phyloP scores from a whole-genome alignment of 2,888 invertebrate species.

The Zelleria hepariella region DNA sequence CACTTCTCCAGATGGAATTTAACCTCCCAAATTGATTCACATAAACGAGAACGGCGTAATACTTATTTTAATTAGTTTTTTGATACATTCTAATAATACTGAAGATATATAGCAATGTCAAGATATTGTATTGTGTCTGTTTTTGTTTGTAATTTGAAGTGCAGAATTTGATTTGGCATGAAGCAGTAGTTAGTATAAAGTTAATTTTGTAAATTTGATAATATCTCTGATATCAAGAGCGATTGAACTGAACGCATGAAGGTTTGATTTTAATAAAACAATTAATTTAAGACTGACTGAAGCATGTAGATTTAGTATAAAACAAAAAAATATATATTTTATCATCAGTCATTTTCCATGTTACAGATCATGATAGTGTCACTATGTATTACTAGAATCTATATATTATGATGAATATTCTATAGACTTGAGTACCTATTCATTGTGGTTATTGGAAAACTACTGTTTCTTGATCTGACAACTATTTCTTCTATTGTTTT shows the following conservation, averaged over 20 bases:
- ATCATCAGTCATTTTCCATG: constrained; percentile 15
- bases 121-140: background rate
- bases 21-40: no score
- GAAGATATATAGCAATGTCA: no score
- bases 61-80: no score
- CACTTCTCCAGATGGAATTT: no score
- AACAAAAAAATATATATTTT: constrained; percentile 24
- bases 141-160: background rate
- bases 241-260: background rate
- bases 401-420: background rate
- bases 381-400: background rate
- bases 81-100: no score
- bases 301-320: constrained; percentile 37
- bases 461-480: no score
- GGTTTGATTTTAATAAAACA: background rate
- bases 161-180: constrained; percentile 2
- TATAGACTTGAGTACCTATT: background rate
- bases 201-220: background rate
- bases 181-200: constrained; percentile 10
- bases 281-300: constrained; percentile 40
- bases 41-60: no score
- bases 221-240: background rate
- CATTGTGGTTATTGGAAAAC: background rate
- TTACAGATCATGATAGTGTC: constrained; percentile 6
- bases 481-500: background rate